Base-by-base conservation (phyloP, 2,797 vertebrate species). In the Garrulus glandarius region DNA sequence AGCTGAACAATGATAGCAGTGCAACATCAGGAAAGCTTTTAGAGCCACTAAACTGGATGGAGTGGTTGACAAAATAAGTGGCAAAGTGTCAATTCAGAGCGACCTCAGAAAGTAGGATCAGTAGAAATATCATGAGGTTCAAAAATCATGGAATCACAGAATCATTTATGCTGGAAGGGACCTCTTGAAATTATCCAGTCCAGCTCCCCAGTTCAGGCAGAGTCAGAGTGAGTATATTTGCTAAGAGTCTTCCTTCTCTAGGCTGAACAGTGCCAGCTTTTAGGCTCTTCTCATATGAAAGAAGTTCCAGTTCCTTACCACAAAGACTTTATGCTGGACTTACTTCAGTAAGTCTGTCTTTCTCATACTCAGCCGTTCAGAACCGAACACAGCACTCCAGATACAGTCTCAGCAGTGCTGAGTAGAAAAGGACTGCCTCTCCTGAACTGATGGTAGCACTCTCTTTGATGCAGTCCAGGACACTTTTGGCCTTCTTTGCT, bases 231-330 rank as follows among this genome's bases (percentile, higher is more conserved):
- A 43, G 2, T 26, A 47, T 32, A 23, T n/a, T 23, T 22, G 15
- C 32, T 63, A 44, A 84, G 14, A 52, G 7, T 57, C 10, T 65
- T 65, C 44, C 29, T 63, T 81, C n/a, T 32, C 59, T 41, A 63
- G 17, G 32, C 4, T 53, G 43, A 76, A 36, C 6, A 56, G 11
- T 20, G 10, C 5, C 30, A 60, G 7, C 6, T 68, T 63, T 68
- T 36, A 36, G 57, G 13, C 1, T 64, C 5, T 59, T 13, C 46
- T 39, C 13, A 36, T 13, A 23, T 0, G 0, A 47, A 79, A 57
- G 32, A 9, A 24, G 27, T 13, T 60, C 41, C 27, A 56, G 5
- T 43, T 68, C 16, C 19, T 67, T 43, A 19, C 3, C 5, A 50
- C 37, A 37, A 37, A 43, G 27, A 11, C 10, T 57, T 52, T 47